A percentile compares a stretch with the other conserved stretches of the same genome.
Evolutionary conservation across 2,113 vertebrate genomes (phyloP).

Genomic region (Eupsittula cactorum): DNA sequence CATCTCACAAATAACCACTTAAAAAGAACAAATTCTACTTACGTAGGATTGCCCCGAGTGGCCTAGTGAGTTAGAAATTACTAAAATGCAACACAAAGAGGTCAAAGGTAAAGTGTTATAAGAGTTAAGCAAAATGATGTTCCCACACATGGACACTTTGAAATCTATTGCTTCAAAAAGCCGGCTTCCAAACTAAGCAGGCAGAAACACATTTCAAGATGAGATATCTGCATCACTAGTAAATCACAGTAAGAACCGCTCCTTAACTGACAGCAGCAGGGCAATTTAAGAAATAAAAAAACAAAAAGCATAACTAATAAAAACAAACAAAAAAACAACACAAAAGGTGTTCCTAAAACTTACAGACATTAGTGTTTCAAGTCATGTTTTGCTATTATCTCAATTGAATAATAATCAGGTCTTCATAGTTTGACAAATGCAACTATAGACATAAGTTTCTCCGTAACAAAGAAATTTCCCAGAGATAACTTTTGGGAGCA

Average conservation of each 20-base stretch:
- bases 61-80: background rate
- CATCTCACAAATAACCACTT: background rate
- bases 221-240: background rate
- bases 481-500: background rate
- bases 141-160: fast-evolving
- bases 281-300: background rate
- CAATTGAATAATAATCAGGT: background rate
- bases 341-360: background rate
- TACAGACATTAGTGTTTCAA: background rate
- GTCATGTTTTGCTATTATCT: background rate
- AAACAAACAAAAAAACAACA: background rate
- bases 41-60: background rate
- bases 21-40: background rate
- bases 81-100: background rate
- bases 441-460: background rate
- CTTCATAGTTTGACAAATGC: background rate
- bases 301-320: background rate
- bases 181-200: background rate
- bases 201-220: background rate
- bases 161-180: background rate
- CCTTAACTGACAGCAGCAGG: background rate
- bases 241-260: background rate
- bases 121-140: background rate
- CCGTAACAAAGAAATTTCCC: background rate
- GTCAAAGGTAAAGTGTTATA: background rate